Evolutionary conservation across 2,797 vertebrate species (phyloP).

Genomic region (Pangasius larnaudii): DNA sequence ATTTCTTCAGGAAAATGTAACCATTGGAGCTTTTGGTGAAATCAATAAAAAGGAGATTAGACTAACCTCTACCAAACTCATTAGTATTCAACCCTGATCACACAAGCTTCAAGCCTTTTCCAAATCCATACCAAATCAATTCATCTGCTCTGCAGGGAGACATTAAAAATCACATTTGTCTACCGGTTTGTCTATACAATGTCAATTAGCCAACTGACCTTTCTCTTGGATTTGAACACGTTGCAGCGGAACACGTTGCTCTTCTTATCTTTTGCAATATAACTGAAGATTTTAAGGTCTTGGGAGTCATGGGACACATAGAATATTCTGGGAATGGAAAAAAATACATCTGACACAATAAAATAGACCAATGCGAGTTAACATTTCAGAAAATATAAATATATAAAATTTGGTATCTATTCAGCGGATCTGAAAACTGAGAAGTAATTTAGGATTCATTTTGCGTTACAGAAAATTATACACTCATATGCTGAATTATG

Average conservation of each 20-base stretch:
- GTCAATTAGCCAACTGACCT: slow-evolving; percentile 75
- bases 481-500: background rate
- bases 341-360: background rate
- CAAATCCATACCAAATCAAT: background rate
- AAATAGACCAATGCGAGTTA: no score
- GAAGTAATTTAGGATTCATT: background rate
- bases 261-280: slow-evolving; percentile 93
- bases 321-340: slow-evolving; percentile 84
- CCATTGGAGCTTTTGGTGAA: background rate
- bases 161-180: background rate
- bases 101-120: background rate
- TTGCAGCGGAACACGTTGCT: slow-evolving; percentile 95
- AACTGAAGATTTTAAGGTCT: slow-evolving; percentile 98
- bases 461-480: background rate
- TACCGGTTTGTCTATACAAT: background rate
- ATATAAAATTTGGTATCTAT: background rate
- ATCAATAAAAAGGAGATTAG: slow-evolving; percentile 7
- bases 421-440: background rate
- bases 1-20: background rate
- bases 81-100: slow-evolving; percentile 3
- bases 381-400: background rate
- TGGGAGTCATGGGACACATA: slow-evolving; percentile 98
- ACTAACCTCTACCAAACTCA: background rate
- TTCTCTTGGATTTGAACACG: slow-evolving; percentile 98
- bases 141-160: background rate